Base-by-base conservation (phyloP, 2,797 vertebrate species). In the Apodemus agrarius region DNA sequence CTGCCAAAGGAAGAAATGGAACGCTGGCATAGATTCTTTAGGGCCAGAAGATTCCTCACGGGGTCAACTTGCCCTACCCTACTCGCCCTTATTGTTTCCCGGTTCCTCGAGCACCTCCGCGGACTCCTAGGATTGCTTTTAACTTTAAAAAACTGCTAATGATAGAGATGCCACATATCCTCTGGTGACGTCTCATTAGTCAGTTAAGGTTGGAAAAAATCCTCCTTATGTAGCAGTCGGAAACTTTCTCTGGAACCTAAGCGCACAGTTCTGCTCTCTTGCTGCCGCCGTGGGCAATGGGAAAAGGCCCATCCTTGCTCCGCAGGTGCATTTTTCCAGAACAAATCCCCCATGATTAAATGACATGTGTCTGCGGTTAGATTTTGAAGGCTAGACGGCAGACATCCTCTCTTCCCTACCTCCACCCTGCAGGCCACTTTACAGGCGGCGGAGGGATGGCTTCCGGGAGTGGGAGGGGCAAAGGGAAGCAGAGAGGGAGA, bases 141-240 rank as follows among this genome's bases (percentile, higher is more conserved):
- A 37, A 86, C 96, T 93, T 96, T 83, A 83, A 94, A 94, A 97
- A 95, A 96, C 67, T 90, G 75, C 67, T 95, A 72, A 94, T 90
- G 81, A 85, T 29, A 43, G 72, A 84, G 72, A 75, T 46, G 14
- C 24, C 63, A 37, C 31, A 24, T 40, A 87, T 93, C 79, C 91
- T 82, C 80, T n/a, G 4, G 49, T 92, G 89, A 85, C 67, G 59
- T 67, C 92, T 80, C 88, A 81, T 3, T 84, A 61, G 85, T n/a
- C 88, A 61, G 72, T 79, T 92, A 86, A 96, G 67, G 46, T 11
- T 21, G 40, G 87, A 97, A 95, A 97, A 95, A 72, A 72, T 74
- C 59, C 92, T 95, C 78, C 92, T 96, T 31, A 61, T 10, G 6
- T 6, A 52, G 67, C 54, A 75, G 17, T 52, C 40, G 40, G 59